Evolutionary conservation across 2,797 vertebrate species (phyloP), one percentile per base, ranked within the genome.

Genomic region (Chaenodraco wilsoni): DNA sequence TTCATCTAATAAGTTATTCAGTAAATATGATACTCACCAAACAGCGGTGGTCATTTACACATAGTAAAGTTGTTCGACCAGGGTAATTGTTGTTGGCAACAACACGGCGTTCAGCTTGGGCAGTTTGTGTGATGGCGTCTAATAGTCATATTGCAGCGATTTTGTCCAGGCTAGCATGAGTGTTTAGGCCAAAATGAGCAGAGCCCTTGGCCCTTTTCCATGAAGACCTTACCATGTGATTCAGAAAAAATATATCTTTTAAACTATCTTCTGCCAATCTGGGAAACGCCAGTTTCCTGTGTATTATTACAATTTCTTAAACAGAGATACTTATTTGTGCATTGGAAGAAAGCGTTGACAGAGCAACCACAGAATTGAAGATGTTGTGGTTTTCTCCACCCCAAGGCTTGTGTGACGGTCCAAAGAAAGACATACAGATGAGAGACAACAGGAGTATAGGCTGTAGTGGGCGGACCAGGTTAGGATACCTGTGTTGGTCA

Each of bases 41-140:
- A 90, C 79, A 85, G 76, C 85, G 76, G 66, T 84, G 87, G 90
- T 91, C 91, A 90, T 93, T 92, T 93, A 92, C 88, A 90, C 83
- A 81, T 80, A 89, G 85, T 91, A 89, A 89, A 79, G 79, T 87
- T 88, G 85, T 90, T 87, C 84, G 79, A 85, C 71, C 33, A 49
- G 37, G 59, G 82, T 90, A 92, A 93, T 91, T 86, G 90, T 76
- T 74, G 72, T 77, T 93, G 89, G 91, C 87, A 90, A 91, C 79
- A 84, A 78, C 72, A 78, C 67, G 48, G 81, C 56, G 60, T 70
- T 78, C 80, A 62, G n/a, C 84, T 85, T 27, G 9, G 79, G 78
- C 82, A 79, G 78, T 84, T 89, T 79, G 82, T 79, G 82, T 46
- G 79, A 84, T 83, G 75, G 68, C 50, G 63, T 84, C 75, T 77